Conservation (phyloP, 2,113 vertebrate genomes). For the Hippolais icterina region DNA sequence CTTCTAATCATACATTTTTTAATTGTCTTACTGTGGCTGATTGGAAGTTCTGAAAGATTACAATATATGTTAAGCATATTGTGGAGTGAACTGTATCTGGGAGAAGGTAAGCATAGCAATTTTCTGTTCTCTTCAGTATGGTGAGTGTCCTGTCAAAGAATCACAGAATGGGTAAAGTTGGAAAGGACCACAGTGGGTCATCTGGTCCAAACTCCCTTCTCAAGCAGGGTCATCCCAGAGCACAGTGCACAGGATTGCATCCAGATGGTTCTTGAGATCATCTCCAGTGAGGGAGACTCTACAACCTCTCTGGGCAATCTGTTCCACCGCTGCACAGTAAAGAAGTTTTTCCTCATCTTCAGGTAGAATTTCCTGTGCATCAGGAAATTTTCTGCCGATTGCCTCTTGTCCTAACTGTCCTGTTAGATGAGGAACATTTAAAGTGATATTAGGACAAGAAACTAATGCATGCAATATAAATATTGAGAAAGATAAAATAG, state of each 20-base stretch:
- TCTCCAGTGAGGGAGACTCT: background rate
- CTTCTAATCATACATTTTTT: background rate
- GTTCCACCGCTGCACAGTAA: background rate
- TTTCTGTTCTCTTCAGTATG: background rate
- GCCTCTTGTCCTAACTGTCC: background rate
- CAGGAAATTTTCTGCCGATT: background rate
- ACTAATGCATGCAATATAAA: background rate
- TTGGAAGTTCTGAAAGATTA: background rate
- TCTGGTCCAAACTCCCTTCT: background rate
- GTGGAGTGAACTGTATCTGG: background rate
- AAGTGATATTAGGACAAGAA: background rate
- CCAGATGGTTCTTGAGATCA: background rate
- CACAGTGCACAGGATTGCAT: background rate
- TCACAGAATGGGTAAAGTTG: background rate
- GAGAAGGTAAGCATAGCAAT: background rate
- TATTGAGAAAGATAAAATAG: background rate
- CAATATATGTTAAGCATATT: background rate
- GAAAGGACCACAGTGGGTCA: background rate
- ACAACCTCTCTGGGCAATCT: background rate
- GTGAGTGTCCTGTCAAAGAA: background rate
- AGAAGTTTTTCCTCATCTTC: background rate
- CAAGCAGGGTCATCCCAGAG: background rate
- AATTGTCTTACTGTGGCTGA: background rate
- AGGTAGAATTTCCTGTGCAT: background rate
- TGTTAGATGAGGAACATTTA: background rate